These are phyloP conservation scores for Laterallus jamaicensis DNA, from an alignment of 2,113 vertebrate genomes.

Conservation along the genomic window DNA sequence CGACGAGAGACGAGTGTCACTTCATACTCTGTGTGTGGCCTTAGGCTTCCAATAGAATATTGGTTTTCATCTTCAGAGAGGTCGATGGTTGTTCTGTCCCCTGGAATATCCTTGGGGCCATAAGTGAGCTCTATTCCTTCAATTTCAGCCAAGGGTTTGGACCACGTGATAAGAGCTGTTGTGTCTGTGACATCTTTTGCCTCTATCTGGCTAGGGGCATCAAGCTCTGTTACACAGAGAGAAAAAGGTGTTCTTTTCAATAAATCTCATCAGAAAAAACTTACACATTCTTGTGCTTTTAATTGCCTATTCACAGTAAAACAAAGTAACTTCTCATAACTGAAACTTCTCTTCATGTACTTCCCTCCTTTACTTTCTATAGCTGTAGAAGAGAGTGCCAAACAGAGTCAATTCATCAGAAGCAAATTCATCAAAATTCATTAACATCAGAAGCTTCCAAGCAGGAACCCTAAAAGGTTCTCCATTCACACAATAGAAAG, in stretches of 20 bases:
- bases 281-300: not conserved
- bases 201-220: conserved; percentile 90
- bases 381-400: not conserved
- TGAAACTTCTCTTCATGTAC: not conserved
- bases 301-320: not conserved
- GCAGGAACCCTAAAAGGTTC: not conserved
- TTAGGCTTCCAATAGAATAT: conserved; percentile 86
- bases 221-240: conserved; percentile 79
- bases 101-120: conserved; percentile 78
- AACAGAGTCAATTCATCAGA: not conserved
- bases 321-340: not conserved
- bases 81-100: conserved; percentile 81
- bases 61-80: conserved; percentile 88
- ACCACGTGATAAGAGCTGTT: conserved; percentile 92
- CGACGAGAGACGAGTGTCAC: conserved; percentile 84
- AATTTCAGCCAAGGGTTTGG: conserved; percentile 88
- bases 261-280: not conserved
- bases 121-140: conserved; percentile 87
- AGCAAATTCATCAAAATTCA: not conserved
- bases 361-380: not conserved
- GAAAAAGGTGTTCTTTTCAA: not conserved
- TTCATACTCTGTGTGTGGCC: conserved; percentile 89
- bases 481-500: not conserved
- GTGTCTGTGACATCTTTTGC: conserved; percentile 92
- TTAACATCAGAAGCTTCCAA: not conserved